Evolutionary conservation across 2,797 vertebrate species (phyloP).

Genomic region (Anabacerthia variegaticeps): DNA sequence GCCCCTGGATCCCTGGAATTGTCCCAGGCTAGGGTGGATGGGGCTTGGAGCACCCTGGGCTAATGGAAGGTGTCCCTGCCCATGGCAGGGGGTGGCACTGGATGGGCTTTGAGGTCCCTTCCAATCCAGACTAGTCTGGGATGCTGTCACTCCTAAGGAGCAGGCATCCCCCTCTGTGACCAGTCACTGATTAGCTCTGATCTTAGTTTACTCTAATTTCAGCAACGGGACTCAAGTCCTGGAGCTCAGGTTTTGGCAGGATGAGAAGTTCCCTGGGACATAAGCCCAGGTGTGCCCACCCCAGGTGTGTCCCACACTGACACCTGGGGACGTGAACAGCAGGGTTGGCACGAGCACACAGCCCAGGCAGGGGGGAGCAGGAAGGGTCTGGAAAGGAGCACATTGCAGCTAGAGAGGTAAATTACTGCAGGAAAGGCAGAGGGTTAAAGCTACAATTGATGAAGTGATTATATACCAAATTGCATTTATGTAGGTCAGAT

Average conservation of each 20-base stretch:
- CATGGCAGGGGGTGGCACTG: no score
- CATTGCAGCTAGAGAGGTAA: not conserved
- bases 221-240: no score
- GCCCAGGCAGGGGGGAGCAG: not conserved
- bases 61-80: no score
- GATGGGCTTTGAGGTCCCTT: no score
- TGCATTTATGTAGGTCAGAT: not conserved
- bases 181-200: no score
- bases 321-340: accelerated
- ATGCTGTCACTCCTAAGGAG: no score
- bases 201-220: no score
- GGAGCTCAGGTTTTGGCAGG: not conserved
- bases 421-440: not conserved
- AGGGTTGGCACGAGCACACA: not conserved
- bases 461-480: not conserved
- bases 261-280: not conserved
- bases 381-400: not conserved
- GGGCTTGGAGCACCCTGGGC: no score
- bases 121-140: no score
- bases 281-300: not conserved
- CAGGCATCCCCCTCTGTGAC: no score
- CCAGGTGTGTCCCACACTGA: not conserved
- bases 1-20: no score
- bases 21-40: no score
- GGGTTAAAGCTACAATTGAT: accelerated